These are phyloP conservation scores for Drosophila ezoana DNA, from an alignment of 2,888 invertebrate genomes.

Conservation along the genomic window DNA sequence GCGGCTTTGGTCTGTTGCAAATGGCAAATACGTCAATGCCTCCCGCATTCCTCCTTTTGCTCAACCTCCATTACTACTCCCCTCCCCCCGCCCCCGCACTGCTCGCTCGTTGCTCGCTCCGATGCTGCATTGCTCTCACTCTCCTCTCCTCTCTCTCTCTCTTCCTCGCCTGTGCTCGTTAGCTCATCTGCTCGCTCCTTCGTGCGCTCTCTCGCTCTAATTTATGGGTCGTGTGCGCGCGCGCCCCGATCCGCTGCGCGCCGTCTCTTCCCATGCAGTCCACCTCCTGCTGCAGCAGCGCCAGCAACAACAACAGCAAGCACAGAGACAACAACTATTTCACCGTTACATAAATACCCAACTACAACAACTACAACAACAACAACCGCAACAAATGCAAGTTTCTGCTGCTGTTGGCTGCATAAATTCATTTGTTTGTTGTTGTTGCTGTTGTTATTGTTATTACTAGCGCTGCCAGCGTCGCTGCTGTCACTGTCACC, in stretches of 20 bases:
- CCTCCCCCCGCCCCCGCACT: not conserved
- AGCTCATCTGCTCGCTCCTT: slow-evolving; percentile 27
- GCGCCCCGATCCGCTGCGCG: slow-evolving; percentile 61
- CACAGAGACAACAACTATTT: slow-evolving; percentile 47
- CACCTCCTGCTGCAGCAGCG: slow-evolving; percentile 46
- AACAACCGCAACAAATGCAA: slow-evolving; percentile 44
- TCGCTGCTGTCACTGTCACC: slow-evolving; percentile 56
- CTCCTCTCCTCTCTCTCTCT: slow-evolving; percentile 18
- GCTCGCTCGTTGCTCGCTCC: not conserved
- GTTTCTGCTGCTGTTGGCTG: slow-evolving; percentile 56
- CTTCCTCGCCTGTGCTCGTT: slow-evolving; percentile 16
- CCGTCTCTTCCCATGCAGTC: slow-evolving; percentile 60
- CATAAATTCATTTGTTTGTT: slow-evolving; percentile 74
- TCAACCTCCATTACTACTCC: not conserved
- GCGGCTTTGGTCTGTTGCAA: slow-evolving; percentile 57
- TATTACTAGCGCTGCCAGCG: slow-evolving; percentile 56
- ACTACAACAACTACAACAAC: slow-evolving; percentile 49
- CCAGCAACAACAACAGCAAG: slow-evolving; percentile 17
- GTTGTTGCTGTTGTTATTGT: slow-evolving; percentile 38
- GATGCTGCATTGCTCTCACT: slow-evolving; percentile 35
- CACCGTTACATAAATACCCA: slow-evolving; percentile 74
- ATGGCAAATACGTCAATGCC: slow-evolving; percentile 75
- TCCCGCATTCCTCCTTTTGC: slow-evolving; percentile 14
- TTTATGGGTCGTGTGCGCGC: slow-evolving; percentile 70
- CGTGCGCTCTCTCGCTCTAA: slow-evolving; percentile 60